A percentile compares a stretch with the other conserved stretches of the same genome.
These are phyloP conservation scores for Otolemur garnettii DNA, from an alignment of 2,113 vertebrate species.

Conservation along the genomic window DNA sequence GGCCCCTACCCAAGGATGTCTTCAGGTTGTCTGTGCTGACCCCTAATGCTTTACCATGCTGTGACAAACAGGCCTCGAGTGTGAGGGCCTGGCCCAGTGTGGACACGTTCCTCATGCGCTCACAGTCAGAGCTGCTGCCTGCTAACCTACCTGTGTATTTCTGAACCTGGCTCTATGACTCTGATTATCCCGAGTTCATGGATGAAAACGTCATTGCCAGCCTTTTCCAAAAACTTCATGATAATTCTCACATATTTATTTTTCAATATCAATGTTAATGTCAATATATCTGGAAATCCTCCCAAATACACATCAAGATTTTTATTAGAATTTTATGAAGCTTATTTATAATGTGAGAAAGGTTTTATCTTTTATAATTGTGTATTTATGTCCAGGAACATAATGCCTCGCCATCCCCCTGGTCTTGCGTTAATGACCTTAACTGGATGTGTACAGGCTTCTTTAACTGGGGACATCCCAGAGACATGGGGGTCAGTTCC, in stretches of 20 bases:
- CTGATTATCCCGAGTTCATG: fast-evolving
- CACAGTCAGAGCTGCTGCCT: fast-evolving
- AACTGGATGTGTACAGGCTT: fast-evolving
- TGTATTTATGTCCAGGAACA: neutral
- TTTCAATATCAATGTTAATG: neutral
- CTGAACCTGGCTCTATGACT: fast-evolving
- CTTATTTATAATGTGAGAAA: neutral
- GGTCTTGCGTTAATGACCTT: neutral
- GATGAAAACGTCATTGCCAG: neutral
- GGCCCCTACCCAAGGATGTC: fast-evolving
- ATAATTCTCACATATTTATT: neutral
- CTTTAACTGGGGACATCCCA: neutral
- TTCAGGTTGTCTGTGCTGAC: fast-evolving
- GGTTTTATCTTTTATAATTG: neutral
- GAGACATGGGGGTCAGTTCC: neutral
- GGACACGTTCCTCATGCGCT: neutral
- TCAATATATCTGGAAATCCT: neutral
- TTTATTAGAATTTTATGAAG: neutral
- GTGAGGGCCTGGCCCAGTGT: fast-evolving
- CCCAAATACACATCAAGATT: neutral
- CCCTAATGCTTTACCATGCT: fast-evolving
- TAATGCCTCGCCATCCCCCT: neutral
- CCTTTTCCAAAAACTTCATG: neutral
- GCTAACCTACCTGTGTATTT: fast-evolving
- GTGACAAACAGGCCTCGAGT: neutral